Evolutionary conservation across 2,888 invertebrate genomes (phyloP), one percentile per base, ranked within the genome.

Genomic region (Drosophila pseudotalamancana): DNA sequence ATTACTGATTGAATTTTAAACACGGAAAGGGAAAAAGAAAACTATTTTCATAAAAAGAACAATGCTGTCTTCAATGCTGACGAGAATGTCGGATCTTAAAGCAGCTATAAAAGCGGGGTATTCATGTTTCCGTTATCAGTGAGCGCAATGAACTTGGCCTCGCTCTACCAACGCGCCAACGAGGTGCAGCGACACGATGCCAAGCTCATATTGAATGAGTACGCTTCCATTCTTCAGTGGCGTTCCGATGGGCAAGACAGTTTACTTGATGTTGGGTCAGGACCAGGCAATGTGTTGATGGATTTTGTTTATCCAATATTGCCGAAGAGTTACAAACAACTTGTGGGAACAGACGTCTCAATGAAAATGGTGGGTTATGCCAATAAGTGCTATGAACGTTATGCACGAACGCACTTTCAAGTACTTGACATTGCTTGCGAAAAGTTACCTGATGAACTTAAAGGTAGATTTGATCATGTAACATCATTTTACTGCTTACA

Each of bases 401-500:
- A 68, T 9, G 72, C 66, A 8, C 63, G 82, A 0, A 84, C 82
- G 1, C 45, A 92, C 27, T 94, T 94, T 71, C 90, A 92, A 25
- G 77, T 84, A 5, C 64, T 90, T 57, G 94, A 96, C 80, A 94
- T 96, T 40, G 81, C 75, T 0, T 90, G 93, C 0, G 89, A 92
- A 0, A 88, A 92, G 19, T 68, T 94, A 45, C 93, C 93, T 0
- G 88, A 89, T 0, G 90, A 93, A 18, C 80, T 93, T 40, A 81
- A 90, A 12, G 92, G 91, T 49, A 86, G 90, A 23, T 96, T 95
- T 81, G 93, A 95, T 84, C 95, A 96, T 84, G 93, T 94, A 0
- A 94, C 95, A 50, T 96, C 96, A 0, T 96, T 96, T 88, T 96
- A 96, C 88, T 94, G 95, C 65, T 91, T 97, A 3, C 96, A 96